Conservation (phyloP, 1,140 invertebrate species). For the Musca vetustissima region DNA sequence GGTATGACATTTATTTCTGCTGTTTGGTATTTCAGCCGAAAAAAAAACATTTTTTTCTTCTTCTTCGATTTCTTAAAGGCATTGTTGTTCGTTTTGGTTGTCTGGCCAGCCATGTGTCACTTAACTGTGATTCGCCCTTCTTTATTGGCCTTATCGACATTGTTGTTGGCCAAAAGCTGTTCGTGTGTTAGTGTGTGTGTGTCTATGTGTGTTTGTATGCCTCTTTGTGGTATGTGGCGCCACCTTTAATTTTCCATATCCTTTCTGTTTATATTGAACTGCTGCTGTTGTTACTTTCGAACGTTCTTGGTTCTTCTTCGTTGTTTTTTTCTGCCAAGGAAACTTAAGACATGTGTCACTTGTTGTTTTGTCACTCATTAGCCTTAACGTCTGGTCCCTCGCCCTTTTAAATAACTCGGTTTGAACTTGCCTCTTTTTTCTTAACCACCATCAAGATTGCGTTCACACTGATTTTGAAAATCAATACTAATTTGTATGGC, state of each 20-base stretch:
- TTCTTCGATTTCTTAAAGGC: no score
- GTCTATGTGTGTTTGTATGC: no score
- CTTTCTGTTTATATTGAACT: not conserved
- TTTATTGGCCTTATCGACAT: not conserved
- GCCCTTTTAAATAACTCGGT: no score
- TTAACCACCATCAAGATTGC: no score
- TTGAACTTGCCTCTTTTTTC: no score
- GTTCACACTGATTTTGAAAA: constrained; percentile 5
- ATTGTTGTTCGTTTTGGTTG: not conserved
- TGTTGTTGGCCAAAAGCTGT: no score
- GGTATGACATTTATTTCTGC: no score
- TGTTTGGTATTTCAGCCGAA: no score
- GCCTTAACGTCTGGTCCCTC: not conserved
- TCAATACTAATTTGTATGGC: constrained; percentile 16
- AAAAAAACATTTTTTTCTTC: no score
- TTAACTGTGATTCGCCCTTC: not conserved
- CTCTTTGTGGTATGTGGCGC: constrained; percentile 15
- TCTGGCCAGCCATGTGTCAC: constrained; percentile 15
- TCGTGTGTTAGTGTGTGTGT: not conserved
- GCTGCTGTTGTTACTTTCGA: no score
- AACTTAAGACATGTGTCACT: constrained; percentile 20
- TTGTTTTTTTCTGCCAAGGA: not conserved
- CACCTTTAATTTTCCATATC: constrained; percentile 1
- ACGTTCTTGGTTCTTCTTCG: no score
- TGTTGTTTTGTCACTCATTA: constrained; percentile 20